These are phyloP conservation scores for Labia minor DNA, from an alignment of 2,888 invertebrate species.

Conservation along the genomic window DNA sequence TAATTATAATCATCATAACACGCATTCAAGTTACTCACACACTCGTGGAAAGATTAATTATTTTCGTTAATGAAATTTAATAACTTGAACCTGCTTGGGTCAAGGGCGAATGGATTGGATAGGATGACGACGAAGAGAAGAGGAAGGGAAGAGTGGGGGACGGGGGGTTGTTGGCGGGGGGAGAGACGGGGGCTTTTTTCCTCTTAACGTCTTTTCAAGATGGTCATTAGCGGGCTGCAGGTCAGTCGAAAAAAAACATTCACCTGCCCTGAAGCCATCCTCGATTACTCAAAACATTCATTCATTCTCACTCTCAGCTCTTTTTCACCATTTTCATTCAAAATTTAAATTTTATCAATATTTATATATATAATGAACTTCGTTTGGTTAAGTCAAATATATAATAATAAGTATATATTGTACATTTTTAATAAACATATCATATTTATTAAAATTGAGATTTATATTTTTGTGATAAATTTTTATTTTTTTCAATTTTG, in stretches of 20 bases:
- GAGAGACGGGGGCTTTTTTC: neutral
- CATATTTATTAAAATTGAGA: no score
- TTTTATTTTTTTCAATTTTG: no score
- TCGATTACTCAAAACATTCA: neutral
- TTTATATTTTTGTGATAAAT: no score
- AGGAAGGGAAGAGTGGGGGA: no score
- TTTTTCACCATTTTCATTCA: neutral
- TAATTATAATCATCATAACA: slow-evolving; percentile 9
- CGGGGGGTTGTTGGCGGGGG: no score
- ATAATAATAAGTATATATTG: no score
- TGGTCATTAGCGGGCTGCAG: slow-evolving; percentile 4
- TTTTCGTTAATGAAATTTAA: slow-evolving; percentile 13
- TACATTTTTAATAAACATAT: no score
- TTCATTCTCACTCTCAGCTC: neutral
- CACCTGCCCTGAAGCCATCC: neutral
- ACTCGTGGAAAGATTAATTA: neutral
- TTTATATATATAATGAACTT: no score
- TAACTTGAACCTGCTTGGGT: slow-evolving; percentile 4
- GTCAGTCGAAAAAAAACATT: neutral
- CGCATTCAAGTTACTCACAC: slow-evolving; percentile 6
- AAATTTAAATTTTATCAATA: neutral
- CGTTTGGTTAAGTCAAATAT: no score
- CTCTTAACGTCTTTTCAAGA: neutral
- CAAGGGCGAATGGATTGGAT: neutral
- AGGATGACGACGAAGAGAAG: no score